Conservation (phyloP, 1,140 invertebrate genomes). For the Philopotamus ludificatus region DNA sequence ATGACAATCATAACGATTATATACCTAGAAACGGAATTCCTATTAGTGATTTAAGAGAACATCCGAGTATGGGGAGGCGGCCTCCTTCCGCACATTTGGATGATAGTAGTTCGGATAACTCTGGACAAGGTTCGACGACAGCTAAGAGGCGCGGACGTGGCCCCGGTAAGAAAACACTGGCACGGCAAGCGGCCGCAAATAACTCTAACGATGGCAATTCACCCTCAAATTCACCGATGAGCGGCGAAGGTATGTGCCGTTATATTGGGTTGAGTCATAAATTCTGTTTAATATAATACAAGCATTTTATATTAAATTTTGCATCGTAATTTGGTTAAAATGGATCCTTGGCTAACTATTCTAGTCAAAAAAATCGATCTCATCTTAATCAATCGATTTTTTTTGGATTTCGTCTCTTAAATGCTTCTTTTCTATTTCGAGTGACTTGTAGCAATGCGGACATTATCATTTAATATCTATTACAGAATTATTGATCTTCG, state of each 20-base stretch:
- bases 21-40: constrained; percentile 12
- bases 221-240: constrained; percentile 44
- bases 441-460: no score
- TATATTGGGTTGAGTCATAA: no score
- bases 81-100: neutral
- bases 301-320: no score
- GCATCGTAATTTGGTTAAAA: no score
- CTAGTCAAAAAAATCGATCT: no score
- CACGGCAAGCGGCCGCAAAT: constrained; percentile 52
- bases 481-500: no score
- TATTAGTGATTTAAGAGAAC: constrained; percentile 13
- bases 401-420: constrained; percentile 9
- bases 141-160: constrained; percentile 57
- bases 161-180: constrained; percentile 60
- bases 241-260: no score
- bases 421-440: neutral
- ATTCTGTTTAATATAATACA: no score
- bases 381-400: no score
- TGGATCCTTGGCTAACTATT: no score
- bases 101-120: neutral
- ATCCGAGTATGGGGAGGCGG: neutral
- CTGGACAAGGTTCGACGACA: constrained; percentile 36
- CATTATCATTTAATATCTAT: no score
- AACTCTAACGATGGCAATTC: constrained; percentile 34
- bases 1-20: neutral